Evolutionary conservation across 2,113 vertebrate species (phyloP), one percentile per base, ranked within the genome.

Genomic region (Merops nubicus): DNA sequence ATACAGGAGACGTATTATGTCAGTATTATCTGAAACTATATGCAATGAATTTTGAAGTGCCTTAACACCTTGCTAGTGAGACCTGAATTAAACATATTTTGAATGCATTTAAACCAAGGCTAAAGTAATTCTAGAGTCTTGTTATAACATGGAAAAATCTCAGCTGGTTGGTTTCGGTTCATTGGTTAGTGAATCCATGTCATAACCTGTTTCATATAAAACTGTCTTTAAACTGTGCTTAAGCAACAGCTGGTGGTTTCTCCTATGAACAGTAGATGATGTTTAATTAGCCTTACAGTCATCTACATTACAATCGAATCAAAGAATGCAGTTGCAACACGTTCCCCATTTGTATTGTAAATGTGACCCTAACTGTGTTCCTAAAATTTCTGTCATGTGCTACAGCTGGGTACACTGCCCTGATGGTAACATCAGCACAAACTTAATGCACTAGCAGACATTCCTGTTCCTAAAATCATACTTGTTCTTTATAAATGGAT

Each of bases 251-350:
- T 93, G 93, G 82, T 94, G 83, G 88, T 97, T 97, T 96, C 68
- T 96, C 53, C 83, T 93, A 45, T 68, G 91, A 95, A 79, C n/a
- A 92, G 90, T 8, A 78, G 90, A 92, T 85, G 85, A 92, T 91
- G 69, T 93, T 96, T 97, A 95, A 97, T 96, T 95, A 95, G 95
- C 86, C 88, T 93, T 95, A 85, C 83, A 93, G 88, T 93, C 96
- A 97, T 96, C 88, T 94, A 93, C 83, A 89, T 96, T 97, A 97
- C 92, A 96, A 85, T 97, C 96, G 96, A 97, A 94, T 97, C 94
- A 94, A 95, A 95, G 90, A 94, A 97, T 92, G 94, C 92, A 94
- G 85, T 96, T 96, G 92, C 92, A 93, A 96, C 95, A 97, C 91
- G 87, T 94, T 93, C 77, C 83, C 8, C 0, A 94, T 96, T 94